Conservation (phyloP, 1,140 invertebrate genomes). For the Vanessa tameamea region DNA sequence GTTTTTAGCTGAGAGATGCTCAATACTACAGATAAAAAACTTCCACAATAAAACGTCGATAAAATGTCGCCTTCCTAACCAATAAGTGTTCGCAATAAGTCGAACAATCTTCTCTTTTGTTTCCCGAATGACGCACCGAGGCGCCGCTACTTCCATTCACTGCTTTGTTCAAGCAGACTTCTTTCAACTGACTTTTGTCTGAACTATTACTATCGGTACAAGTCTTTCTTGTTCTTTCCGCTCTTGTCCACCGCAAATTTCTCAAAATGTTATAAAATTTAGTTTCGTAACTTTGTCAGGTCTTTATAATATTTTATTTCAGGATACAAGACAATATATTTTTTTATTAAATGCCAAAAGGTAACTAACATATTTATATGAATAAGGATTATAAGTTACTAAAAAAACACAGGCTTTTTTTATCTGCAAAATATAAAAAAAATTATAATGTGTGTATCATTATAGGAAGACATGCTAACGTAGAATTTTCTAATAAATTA, state of each 20-base stretch:
- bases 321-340: background rate
- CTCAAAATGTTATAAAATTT: background rate
- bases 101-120: conserved; percentile 15
- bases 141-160: conserved; percentile 13
- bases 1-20: background rate
- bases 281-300: no score
- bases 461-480: no score
- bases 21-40: conserved; percentile 15
- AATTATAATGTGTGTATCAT: no score
- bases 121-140: conserved; percentile 10
- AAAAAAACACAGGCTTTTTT: no score
- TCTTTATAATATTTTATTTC: background rate
- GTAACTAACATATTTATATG: no score
- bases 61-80: conserved; percentile 20
- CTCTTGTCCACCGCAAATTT: background rate
- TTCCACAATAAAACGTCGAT: conserved; percentile 21
- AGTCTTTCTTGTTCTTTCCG: conserved; percentile 7
- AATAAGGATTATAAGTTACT: no score
- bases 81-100: conserved; percentile 27
- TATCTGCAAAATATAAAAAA: no score
- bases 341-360: no score
- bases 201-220: conserved; percentile 9
- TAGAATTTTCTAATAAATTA: no score
- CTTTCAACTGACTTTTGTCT: conserved; percentile 8
- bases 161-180: conserved; percentile 12